Evolutionary conservation across 2,113 vertebrate species (phyloP), one percentile per base, ranked within the genome.

Genomic region (Oxyruncus cristatus): DNA sequence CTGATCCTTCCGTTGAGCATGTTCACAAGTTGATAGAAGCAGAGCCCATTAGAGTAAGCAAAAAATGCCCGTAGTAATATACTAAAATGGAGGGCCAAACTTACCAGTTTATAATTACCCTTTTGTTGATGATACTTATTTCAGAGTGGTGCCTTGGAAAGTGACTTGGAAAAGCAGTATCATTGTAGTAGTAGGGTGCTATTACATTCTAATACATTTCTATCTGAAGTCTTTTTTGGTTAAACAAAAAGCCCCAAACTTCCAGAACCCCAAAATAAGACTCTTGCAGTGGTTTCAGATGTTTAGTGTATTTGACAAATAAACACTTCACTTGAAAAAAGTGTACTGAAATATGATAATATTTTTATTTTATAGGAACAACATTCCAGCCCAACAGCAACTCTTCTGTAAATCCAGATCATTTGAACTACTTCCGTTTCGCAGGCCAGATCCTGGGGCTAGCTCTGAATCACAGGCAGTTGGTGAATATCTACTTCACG

Each of bases 381-480:
- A 99, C 99, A 28, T 99, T 99, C 97, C 99, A 99, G 92, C 99
- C 99, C 59, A 99, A 99, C 98, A 99, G 99, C 88, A 99, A 99
- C 97, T 99, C 99, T 17, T 99, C 99, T 19, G 99, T 99, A 72
- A 99, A 99, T 97, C 99, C 99, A 18, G 99, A 99, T 97, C 99
- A 99, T 92, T 97, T 99, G 96, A 99, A 99, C 97, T 99, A 99
- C 98, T 99, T 99, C 93, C 97, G 97, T 62, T 99, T 99, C 14
- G 99, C 99, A 32, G 99, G 99, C 84, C 99, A 99, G 95, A 99
- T 99, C 79, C 98, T 99, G 89, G 99, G 99, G 63, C 97, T 99
- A 94, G 99, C 99, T 74, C 98, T 99, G 91, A 99, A 99, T 92
- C 99, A 99, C 92, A 98, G 99, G 18, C 99, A 99, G 85, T 85